Base-by-base conservation (phyloP, 2,113 vertebrate species). In the Callithrix jacchus region DNA sequence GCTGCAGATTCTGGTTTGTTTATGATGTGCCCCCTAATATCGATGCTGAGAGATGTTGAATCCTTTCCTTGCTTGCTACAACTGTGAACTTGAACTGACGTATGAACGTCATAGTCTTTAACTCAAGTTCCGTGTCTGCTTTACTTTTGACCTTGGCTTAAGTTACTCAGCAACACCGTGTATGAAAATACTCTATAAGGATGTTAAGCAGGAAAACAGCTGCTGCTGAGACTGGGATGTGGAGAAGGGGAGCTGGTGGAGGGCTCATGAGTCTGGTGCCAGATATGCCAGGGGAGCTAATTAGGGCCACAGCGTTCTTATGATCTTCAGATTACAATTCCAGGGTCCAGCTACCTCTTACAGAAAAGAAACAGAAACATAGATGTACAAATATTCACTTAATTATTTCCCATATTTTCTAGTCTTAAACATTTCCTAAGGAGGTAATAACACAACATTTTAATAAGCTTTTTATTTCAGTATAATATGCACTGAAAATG, bases 11-110 rank as follows among this genome's bases (percentile, higher is more conserved):
- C 49, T 13, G 40, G 37, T 32, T 37, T 25, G 56, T 27, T 66
- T 37, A 23, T 25, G 32, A 64, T 40, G 3, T 40, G n/a, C 6
- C 49, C 16, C 6, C 56, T 8, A 4, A 14, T 7, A 42, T 6
- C 1, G 0, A 18, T 8, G 35, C 25, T 8, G 42, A 45, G 6
- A 16, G 18, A 8, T 11, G 2, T 2, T 5, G 84, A 66, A 45
- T 42, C 85, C 42, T 45, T 83, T 35, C 13, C 70, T 35, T 11
- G 64, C 73, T 14, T 32, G 70, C 32, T 30, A 2, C 0, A 13
- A 1, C 37, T 56, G 18, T 21, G 79, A 87, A 45, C 40, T 77
- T 10, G 66, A 52, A 45, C 30, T 0, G 0, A 52, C 1, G 52
- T 5, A 23, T 9, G 14, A 37, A n/a, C 8, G 5, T 17, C 81